A percentile compares a stretch with the other conserved stretches of the same genome.
phyloP scores from a whole-genome alignment of 2,888 invertebrate species.

The Dasysyrphus tricinctus region DNA sequence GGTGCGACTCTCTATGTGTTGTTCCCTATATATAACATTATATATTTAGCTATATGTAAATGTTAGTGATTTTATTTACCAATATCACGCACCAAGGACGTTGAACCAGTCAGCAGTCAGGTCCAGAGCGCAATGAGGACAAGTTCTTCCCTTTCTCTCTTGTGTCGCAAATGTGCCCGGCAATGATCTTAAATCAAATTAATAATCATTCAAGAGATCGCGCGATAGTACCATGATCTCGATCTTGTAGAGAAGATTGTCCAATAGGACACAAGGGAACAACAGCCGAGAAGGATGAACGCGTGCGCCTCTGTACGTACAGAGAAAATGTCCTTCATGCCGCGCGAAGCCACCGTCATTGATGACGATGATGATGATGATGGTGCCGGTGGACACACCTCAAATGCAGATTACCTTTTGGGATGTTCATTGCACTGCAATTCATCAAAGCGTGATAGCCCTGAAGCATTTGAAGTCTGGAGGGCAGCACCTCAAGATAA shows the following conservation, averaged over 20 bases:
- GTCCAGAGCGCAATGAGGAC: conserved; percentile 21
- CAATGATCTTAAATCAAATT: conserved; percentile 67
- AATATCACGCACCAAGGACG: conserved; percentile 70
- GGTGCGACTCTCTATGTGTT: conserved; percentile 23
- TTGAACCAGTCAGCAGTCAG: conserved; percentile 42
- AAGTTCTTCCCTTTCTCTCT: conserved; percentile 2
- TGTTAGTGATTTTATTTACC: conserved; percentile 48
- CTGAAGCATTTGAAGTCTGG: conserved; percentile 53
- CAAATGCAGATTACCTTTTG: conserved; percentile 70
- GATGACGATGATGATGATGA: conserved; percentile 27
- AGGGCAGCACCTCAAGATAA: conserved; percentile 55
- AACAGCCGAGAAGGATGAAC: conserved; percentile 11
- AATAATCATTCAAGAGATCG: conserved; percentile 72
- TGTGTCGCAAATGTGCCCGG: conserved; percentile 10
- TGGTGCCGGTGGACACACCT: conserved; percentile 69
- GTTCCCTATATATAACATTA: background rate
- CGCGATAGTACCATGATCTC: conserved; percentile 72
- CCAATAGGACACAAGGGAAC: conserved; percentile 40
- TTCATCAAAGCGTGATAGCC: conserved; percentile 71
- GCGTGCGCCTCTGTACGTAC: conserved; percentile 4
- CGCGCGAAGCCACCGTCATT: background rate
- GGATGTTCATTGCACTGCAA: conserved; percentile 61
- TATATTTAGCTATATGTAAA: conserved; percentile 20
- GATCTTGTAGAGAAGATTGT: conserved; percentile 65
- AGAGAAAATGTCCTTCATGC: conserved; percentile 50